Conservation (phyloP, 2,888 invertebrate species). For the Dolichomitus sp. region DNA sequence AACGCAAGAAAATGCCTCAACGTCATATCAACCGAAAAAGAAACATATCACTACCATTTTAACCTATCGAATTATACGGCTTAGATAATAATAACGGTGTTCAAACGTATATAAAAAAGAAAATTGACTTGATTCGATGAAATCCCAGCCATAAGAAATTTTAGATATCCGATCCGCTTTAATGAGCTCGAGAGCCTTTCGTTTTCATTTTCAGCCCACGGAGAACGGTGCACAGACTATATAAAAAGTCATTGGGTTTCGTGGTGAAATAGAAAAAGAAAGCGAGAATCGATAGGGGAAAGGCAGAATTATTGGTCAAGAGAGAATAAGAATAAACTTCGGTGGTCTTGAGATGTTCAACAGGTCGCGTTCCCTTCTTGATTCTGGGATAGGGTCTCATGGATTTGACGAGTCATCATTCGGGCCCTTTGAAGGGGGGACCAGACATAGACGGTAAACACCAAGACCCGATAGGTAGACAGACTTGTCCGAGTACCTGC, state of each 20-base stretch:
- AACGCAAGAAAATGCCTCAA: not conserved
- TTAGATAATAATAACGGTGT: constrained; percentile 32
- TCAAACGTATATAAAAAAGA: not conserved
- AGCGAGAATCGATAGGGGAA: constrained; percentile 45
- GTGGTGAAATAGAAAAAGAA: constrained; percentile 57
- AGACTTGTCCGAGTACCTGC: constrained; percentile 1
- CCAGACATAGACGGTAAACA: not conserved
- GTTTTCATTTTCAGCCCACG: constrained; percentile 59
- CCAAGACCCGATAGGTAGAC: not conserved
- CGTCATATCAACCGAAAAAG: not conserved
- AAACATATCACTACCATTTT: not conserved
- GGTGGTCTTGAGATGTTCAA: constrained; percentile 41
- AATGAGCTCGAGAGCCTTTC: constrained; percentile 53
- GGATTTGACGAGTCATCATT: constrained; percentile 55
- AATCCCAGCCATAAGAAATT: constrained; percentile 21
- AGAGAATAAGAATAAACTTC: constrained; percentile 30
- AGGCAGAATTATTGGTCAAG: constrained; percentile 56
- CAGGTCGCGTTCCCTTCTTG: constrained; percentile 12
- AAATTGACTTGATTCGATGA: constrained; percentile 8
- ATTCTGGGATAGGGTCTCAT: constrained; percentile 2
- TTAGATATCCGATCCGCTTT: constrained; percentile 42
- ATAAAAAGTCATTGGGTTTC: constrained; percentile 38
- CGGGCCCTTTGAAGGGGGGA: constrained; percentile 14
- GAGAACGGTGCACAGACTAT: not conserved
- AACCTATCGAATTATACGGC: not conserved